Evolutionary conservation across 2,888 invertebrate species (phyloP).

Genomic region (Mythimna pallens): DNA sequence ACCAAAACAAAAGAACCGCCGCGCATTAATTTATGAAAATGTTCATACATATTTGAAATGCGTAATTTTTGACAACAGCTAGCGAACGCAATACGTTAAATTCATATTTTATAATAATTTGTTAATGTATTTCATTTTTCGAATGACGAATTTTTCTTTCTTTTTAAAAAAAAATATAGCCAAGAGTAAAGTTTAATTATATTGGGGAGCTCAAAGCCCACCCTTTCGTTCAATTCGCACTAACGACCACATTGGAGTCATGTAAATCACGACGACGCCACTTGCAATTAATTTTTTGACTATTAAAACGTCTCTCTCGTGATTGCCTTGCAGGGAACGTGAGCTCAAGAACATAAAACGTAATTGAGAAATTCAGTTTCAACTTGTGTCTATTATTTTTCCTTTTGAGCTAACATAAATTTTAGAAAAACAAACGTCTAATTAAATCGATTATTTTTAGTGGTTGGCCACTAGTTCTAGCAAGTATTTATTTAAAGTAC

Average conservation of each 20-base stretch:
- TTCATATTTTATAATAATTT: slow-evolving; percentile 47
- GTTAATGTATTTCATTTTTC: slow-evolving; percentile 48
- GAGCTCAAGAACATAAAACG: slow-evolving; percentile 47
- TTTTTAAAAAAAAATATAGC: slow-evolving; percentile 72
- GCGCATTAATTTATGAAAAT: slow-evolving; percentile 84
- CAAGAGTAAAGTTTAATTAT: slow-evolving; percentile 83
- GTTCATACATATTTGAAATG: slow-evolving; percentile 69
- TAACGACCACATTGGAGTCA: slow-evolving; percentile 87
- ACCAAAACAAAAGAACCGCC: slow-evolving; percentile 84
- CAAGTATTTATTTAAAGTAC: not conserved
- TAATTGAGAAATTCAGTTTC: slow-evolving; percentile 36
- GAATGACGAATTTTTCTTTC: slow-evolving; percentile 46
- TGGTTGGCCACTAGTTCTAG: not conserved
- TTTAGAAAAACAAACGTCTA: not conserved
- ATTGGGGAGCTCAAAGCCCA: slow-evolving; percentile 78
- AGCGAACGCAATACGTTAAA: slow-evolving; percentile 39
- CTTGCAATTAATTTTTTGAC: slow-evolving; percentile 87
- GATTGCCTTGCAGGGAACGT: slow-evolving; percentile 68
- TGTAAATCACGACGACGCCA: slow-evolving; percentile 85
- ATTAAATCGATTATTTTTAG: not conserved
- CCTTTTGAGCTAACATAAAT: not conserved
- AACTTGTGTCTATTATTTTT: not conserved
- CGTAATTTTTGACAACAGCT: slow-evolving; percentile 65
- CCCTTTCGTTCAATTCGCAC: slow-evolving; percentile 86
- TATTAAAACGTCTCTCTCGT: slow-evolving; percentile 74